Evolutionary conservation across 2,797 vertebrate genomes (phyloP), one percentile per base, ranked within the genome.

Genomic region (Myoxocephalus aenaeus): DNA sequence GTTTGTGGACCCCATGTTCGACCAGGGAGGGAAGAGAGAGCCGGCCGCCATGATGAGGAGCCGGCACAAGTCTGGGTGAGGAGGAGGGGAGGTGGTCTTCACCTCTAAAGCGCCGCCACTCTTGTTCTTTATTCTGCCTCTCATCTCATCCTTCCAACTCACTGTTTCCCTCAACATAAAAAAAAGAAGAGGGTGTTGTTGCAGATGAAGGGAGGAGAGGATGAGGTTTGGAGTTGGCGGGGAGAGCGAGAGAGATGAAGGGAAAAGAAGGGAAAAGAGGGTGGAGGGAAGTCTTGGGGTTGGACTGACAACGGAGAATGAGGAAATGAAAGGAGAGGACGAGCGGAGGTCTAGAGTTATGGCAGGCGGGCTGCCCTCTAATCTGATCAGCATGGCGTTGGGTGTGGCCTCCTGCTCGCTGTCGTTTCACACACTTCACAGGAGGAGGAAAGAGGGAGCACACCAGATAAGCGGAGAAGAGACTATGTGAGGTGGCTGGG

Each of bases 1-100:
- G 90, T 99, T 99, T 3, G 98, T 99, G 90, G 98, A 99, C 91
- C 98, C 98, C 29, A 96, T 95, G 94, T 96, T 97, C 65, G 97
- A 99, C 89, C 97, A 98, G 27, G 92, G 97, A 73, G 88, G 93
- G 66, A 98, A 96, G 93, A 95, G 97, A 63, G 97, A 99, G 20
- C 91, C 95, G 1, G 92, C 91, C 22, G 91, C 96, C 81, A 94
- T 96, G 89, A 92, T 95, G 75, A 97, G 96, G 88, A 73, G 75
- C 73, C 80, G 96, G 42, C 95, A 96, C 84, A 98, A 98, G 89
- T 95, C 95, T 4, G 95, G 95, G 94, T 95, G 72, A 90, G 93
- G 70, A 90, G 92, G 18, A 13, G 3, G 40, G 12, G 40, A 72
- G 56, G 34, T 2, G 32, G 15, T 7, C 7, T 50, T 15, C 5